Base-by-base conservation (phyloP, 35 echinoderm and acorn worm genomes). In the Apostichopus japonicus region DNA sequence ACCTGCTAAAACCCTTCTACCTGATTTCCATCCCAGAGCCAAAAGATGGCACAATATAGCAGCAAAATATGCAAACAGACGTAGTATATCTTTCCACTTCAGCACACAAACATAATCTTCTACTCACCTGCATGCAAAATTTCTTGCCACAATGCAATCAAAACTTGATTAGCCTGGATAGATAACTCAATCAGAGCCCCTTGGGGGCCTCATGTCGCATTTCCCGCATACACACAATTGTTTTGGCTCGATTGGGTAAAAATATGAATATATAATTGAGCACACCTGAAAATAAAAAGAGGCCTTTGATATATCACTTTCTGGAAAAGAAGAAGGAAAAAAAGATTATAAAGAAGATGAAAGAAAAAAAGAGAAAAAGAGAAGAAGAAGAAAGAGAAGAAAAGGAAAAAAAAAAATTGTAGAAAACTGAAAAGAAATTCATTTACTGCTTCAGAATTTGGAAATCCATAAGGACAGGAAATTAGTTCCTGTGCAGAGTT, bases 251-350 rank as follows among this genome's bases (percentile, higher is more conserved):
- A 78, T 91, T 79, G 71, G 90, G 51, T 91, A 91, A 91, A 75
- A 91, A 91, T 91, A 91, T 91, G 90, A 91, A 91, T 91, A 79
- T 58, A 77, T 91, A 91, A 91, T 91, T 91, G 90, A 89, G 86
- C 71, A 56, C 77, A 79, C 90, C 77, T 91, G 90, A 89, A 89
- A 89, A 72, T 72, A 89, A 89, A 89, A 89, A 89, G 67, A 65
- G 86, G 86, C 86, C 86, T 89, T 63, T 52, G 27, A 57, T 84
- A 84, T 84, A 84, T 84, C 86, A 22, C 86, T 89, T 24, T 53
- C 86, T 52, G 24, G 63, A 89, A 59, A 44, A 67, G 63, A 67
- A 67, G 63, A 3, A 44, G 1, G 4, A 2, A 44, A 44, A 44
- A 11, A 67, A 67, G 63, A 67, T 67, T 67, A 67, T 67, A 67